Base-by-base conservation (phyloP, 1,140 invertebrate species). In the Leptinotarsa undecemlineata region DNA sequence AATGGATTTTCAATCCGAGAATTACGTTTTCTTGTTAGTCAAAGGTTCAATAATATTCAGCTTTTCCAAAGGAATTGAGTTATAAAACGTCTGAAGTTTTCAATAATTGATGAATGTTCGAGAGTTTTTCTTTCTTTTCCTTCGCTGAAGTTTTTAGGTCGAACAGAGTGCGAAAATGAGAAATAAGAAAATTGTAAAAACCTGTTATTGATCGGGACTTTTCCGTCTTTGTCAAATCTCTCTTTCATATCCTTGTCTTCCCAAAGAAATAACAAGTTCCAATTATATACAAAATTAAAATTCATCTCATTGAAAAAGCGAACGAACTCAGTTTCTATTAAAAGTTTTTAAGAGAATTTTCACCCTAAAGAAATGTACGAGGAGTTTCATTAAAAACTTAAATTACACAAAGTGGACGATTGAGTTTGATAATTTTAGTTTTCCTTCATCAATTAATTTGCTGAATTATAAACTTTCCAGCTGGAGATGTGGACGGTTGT, bases 231-330 rank as follows among this genome's bases (percentile, higher is more conserved):
- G 60, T 75, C 76, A 70, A 68, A 69, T 68, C 76, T 68, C 51
- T 79, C 73, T 74, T 70, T 77, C 72, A 72, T 78, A 66, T 76
- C 79, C 74, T 67, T 61, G 73, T 80, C 79, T 77, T 66, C 68
- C 74, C 74, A 77, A 79, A 79, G 78, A 80, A 81, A 81, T 80
- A 81, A 81, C 77, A 76, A 78, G 77, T 81, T 76, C 79, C 80
- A 81, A 81, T 81, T 81, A 81, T 81, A 80, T 78, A 79, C 79
- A 81, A 81, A 81, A 80, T 81, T 81, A 81, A 81, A 81, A 81
- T 81, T 81, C 80, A 81, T 76, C 80, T 81, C 80, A 78, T 78
- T 79, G 78, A 79, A 79, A 79, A 79, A 79, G 78, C 76, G 78
- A 76, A 77, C 76, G 76, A 77, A 79, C 73, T 64, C 68, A 74